phyloP scores from a whole-genome alignment of 2,113 vertebrate species.

The Corythaixoides concolor region DNA sequence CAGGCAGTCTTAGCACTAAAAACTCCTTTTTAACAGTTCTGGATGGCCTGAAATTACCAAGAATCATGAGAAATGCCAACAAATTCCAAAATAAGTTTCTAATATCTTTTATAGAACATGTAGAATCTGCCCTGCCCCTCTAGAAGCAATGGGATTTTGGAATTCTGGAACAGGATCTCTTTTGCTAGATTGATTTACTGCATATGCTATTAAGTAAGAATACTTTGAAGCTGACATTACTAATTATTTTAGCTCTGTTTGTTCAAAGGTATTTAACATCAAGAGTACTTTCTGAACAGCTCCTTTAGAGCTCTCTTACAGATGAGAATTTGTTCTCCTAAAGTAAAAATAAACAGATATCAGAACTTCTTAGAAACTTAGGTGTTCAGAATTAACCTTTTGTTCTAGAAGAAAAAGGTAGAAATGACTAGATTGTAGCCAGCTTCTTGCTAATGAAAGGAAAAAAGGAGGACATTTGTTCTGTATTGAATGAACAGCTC shows the following conservation, averaged over 20 bases:
- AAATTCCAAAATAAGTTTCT: background rate
- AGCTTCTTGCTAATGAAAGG: background rate
- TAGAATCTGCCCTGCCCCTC: background rate
- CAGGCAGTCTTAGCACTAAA: background rate
- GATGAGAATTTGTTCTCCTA: background rate
- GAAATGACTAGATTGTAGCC: background rate
- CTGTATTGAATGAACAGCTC: background rate
- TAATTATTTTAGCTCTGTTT: background rate
- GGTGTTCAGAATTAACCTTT: background rate
- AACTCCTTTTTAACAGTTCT: background rate
- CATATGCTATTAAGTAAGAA: rapidly evolving
- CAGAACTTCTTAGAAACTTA: background rate
- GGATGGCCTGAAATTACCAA: background rate
- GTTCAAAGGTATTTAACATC: background rate
- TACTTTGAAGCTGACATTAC: background rate
- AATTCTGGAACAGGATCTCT: background rate
- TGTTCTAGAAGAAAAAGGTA: background rate
- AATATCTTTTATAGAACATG: background rate
- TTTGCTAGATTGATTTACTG: background rate
- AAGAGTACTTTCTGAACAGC: background rate
- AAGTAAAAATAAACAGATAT: background rate
- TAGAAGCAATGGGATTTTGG: background rate
- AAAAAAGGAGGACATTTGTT: background rate
- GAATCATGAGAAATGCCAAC: background rate
- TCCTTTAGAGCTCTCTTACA: background rate